Conservation (phyloP, 1,140 invertebrate genomes). For the Bombus pyrosoma region DNA sequence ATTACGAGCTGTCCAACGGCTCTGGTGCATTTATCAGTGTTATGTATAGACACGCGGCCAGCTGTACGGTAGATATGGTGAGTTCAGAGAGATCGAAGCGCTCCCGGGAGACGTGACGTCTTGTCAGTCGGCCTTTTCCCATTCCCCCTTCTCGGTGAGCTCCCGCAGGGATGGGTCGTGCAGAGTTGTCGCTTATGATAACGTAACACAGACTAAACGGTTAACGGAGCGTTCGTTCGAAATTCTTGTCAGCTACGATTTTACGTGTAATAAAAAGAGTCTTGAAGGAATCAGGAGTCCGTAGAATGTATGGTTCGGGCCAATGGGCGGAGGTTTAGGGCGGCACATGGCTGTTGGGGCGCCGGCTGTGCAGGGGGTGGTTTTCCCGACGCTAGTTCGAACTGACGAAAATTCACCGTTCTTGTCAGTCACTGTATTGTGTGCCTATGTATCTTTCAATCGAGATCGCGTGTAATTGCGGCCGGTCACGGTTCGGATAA, state of each 20-base stretch:
- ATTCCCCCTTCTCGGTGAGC: conserved; percentile 40
- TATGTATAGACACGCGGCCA: conserved; percentile 58
- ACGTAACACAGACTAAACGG: conserved; percentile 30
- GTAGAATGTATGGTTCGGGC: conserved; percentile 29
- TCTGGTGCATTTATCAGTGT: conserved; percentile 37
- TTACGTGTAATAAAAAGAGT: conserved; percentile 10
- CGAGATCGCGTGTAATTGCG: conserved; percentile 18
- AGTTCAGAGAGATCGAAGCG: conserved; percentile 52
- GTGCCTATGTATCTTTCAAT: neutral
- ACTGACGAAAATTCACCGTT: conserved; percentile 16
- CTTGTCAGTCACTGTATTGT: neutral
- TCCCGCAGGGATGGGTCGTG: conserved; percentile 54
- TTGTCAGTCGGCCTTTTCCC: conserved; percentile 58
- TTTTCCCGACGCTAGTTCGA: conserved; percentile 48
- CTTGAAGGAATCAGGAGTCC: neutral
- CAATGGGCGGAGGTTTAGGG: conserved; percentile 66
- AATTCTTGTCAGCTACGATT: neutral
- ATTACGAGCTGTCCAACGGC: conserved; percentile 16
- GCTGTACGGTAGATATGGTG: conserved; percentile 63
- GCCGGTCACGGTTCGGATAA: conserved; percentile 44
- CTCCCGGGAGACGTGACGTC: conserved; percentile 58
- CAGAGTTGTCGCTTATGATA: conserved; percentile 41
- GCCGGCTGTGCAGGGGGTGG: conserved; percentile 66
- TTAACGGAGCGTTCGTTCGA: neutral
- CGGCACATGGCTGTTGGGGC: conserved; percentile 65